Conservation (phyloP, 2,888 invertebrate species). For the Nephrotoma flavescens region DNA sequence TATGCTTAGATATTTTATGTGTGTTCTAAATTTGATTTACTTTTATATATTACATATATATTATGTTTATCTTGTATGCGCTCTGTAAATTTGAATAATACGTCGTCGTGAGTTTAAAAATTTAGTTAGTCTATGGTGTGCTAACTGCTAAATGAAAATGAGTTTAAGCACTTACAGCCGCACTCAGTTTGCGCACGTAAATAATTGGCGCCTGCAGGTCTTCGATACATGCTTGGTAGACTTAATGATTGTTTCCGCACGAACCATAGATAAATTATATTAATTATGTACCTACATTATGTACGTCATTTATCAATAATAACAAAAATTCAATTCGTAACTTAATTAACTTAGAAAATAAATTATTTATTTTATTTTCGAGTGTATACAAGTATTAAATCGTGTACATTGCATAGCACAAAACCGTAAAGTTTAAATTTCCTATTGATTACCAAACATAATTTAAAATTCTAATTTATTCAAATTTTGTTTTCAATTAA, state of each 20-base stretch:
- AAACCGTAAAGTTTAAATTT: background rate
- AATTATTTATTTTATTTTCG: background rate
- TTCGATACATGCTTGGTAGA: background rate
- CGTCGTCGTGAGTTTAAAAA: background rate
- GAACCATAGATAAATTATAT: background rate
- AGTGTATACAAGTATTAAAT: background rate
- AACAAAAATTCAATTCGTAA: background rate
- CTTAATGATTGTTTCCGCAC: background rate
- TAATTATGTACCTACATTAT: background rate
- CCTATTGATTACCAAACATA: background rate
- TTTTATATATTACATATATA: background rate
- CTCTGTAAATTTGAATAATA: background rate
- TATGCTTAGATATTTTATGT: background rate
- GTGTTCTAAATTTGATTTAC: background rate
- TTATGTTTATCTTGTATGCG: background rate
- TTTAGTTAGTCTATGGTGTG: background rate
- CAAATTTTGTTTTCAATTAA: background rate
- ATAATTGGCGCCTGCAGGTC: background rate
- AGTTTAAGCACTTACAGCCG: background rate
- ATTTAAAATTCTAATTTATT: background rate
- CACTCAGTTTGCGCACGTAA: background rate
- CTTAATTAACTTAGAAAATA: background rate
- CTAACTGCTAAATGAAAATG: background rate
- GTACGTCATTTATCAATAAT: background rate
- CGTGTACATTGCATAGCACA: background rate